Base-by-base conservation (phyloP, 2,113 vertebrate genomes). In the Zosterops lateralis region DNA sequence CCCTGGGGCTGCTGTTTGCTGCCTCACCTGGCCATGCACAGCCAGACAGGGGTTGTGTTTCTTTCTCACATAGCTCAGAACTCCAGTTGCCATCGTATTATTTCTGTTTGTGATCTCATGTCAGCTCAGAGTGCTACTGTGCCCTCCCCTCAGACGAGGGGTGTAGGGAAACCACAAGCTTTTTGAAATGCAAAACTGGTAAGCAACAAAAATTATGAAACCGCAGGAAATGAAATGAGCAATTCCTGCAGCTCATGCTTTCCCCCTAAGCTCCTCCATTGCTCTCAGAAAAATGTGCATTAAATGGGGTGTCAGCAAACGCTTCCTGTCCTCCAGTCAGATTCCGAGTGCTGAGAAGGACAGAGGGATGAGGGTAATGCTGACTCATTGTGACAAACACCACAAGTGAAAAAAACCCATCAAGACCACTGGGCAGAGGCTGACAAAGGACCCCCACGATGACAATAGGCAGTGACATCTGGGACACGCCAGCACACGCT, bases 161-260 rank as follows among this genome's bases (percentile, higher is more conserved):
- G 84, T 93, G 84, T 54, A 89, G 89, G 89, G 91, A 96, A 96
- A 95, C 96, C 95, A 92, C 96, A 94, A n/a, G 66, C 89, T 89
- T 95, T 84, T 25, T 87, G 95, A 96, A 95, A 95, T 58, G 88
- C 77, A 62, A 6, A 82, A 42, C 32, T 82, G 91, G 91, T 94
- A 87, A 89, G 94, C 84, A 96, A 54, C 62, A 62, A 44, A 95
- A 95, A 93, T 92, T 60, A 88, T 74, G 90, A 95, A 96, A 96
- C 92, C 95, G 82, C 94, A 89, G 95, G 96, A 95, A 96, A 92
- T 20, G 31, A 75, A 93, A 95, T 47, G 87, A 96, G 91, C 93
- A 62, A 93, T 93, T 82, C 89, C 74, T 82, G 77, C 86, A 72
- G 51, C 73, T 91, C 74, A 73, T 72, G 70, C 32, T 87, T 77